Base-by-base conservation (phyloP, 2,797 vertebrate genomes). In the Tragelaphus eurycerus region DNA sequence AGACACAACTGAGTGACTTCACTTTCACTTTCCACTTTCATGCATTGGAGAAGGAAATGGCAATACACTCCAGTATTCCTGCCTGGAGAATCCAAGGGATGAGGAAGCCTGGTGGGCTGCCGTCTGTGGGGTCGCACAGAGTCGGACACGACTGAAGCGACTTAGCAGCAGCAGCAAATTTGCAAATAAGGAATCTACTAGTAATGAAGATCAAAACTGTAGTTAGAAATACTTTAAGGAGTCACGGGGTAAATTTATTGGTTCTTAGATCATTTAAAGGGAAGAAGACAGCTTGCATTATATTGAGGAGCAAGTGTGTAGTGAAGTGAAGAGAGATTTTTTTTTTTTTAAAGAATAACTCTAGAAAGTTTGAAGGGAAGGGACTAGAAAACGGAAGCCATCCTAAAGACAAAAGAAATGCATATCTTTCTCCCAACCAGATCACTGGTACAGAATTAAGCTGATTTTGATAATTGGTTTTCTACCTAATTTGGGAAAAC, bases 141-240 rank as follows among this genome's bases (percentile, higher is more conserved):
- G 43, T 43, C 43, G 43, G 43, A 43, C 43, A 43, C 43, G 6
- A 43, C 43, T 43, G 43, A 43, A 43, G 43, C 43, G 43, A 43
- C 43, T 43, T 43, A 43, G 43, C 43, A 43, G 43, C 43, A 43
- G 43, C 43, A 43, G 43, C 43, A 84, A 92, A 89, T 92, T 84
- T 79, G 5, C 43, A 86, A 81, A 23, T 81, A 25, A 29, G 23
- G 60, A 89, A 88, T 90, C 34, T 94, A 8, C 60, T 62, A 83
- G 60, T 71, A 93, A 78, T 76, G 48, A 96, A 57, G 21, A 78
- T 57, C 48, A 31, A 79, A 50, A 60, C 29, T 71, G 7, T 60
- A 87, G 34, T 85, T 71, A 94, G 34, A 96, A 92, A 93, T 86
- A 54, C 55, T 93, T 96, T 79, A 76, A 89, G 59, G 34, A 48